These are phyloP conservation scores for Parotia lawesii DNA, from an alignment of 2,113 vertebrate species.

Conservation along the genomic window DNA sequence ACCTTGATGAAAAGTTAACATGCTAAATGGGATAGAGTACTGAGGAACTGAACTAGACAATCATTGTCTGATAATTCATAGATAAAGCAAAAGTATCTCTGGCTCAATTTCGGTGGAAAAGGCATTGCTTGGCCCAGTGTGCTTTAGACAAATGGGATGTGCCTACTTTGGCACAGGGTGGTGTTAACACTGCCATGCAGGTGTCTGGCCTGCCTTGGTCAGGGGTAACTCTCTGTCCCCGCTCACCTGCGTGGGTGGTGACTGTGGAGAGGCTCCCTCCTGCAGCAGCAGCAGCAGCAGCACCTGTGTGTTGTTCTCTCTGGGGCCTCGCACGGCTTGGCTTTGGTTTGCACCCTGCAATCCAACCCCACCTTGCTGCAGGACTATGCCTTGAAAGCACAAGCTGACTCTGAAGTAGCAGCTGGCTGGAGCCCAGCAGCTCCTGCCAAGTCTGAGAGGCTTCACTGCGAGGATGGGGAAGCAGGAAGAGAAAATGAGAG, in stretches of 20 bases:
- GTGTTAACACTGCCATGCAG: rapidly evolving
- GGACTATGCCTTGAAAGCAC: not conserved
- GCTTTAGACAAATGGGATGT: not conserved
- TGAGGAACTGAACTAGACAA: not conserved
- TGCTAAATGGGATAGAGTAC: not conserved
- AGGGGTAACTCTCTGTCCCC: not conserved
- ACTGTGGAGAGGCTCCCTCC: not conserved
- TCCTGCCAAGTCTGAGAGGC: not conserved
- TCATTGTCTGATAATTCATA: not conserved
- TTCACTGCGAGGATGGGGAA: not conserved
- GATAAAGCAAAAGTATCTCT: not conserved
- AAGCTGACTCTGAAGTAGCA: not conserved
- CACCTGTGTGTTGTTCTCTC: not conserved
- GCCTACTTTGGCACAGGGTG: not conserved
- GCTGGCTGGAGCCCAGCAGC: slow-evolving; percentile 10
- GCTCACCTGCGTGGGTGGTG: not conserved
- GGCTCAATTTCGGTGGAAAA: not conserved
- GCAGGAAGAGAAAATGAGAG: not conserved
- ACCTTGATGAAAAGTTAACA: rapidly evolving
- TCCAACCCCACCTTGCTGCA: not conserved
- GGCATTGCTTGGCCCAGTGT: not conserved
- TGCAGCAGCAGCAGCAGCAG: not conserved
- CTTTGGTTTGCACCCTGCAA: not conserved
- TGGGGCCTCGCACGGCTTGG: rapidly evolving
- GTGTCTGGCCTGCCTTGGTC: not conserved